Evolutionary conservation across 2,797 vertebrate species (phyloP), one percentile per base, ranked within the genome.

Genomic region (Scolopax bukidnonensis): DNA sequence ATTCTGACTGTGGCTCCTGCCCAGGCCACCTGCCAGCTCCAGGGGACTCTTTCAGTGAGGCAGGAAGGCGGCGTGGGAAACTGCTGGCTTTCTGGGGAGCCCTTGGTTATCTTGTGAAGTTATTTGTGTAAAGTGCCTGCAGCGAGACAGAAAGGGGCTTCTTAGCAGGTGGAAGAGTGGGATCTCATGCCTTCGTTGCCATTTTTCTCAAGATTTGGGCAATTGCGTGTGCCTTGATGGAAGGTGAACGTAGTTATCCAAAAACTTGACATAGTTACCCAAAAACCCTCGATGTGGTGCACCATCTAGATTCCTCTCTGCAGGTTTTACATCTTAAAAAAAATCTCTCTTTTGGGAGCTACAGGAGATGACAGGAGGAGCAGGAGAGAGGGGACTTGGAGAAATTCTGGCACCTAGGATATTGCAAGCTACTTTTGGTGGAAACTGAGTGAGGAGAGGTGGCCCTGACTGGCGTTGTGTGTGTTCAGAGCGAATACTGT

Each of bases 401-500:
- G n/a, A 48, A 48, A 38, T 61, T 75, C n/a, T 84, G 0, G 43
- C 47, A 45, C n/a, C 1, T 4, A 12, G 57, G 82, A 40, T 45
- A 20, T n/a, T 79, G 43, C 70, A 64, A n/a, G 27, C 36, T 94
- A 67, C 36, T 81, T 45, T 75, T 90, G 67, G 77, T 84, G 86
- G 40, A 91, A 76, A 64, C 63, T 41, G 2, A n/a, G 27, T 75
- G 79, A 92, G 71, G 64, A 92, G 43, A n/a, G 51, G 86, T 95
- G 95, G 90, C 89, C 63, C 78, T 95, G 79, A 38, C 86, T 43
- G 57, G 40, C n/a, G 0, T 73, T 87, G 92, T 95, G 90, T 97
- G 95, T 94, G 79, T 95, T 97, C 87, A 78, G 81, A 65, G 75
- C 24, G 94, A 92, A 73, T 77, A 78, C 1, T 91, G 89, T 73